Evolutionary conservation across 2,113 vertebrate genomes (phyloP).

Genomic region (Halichoeres trimaculatus): DNA sequence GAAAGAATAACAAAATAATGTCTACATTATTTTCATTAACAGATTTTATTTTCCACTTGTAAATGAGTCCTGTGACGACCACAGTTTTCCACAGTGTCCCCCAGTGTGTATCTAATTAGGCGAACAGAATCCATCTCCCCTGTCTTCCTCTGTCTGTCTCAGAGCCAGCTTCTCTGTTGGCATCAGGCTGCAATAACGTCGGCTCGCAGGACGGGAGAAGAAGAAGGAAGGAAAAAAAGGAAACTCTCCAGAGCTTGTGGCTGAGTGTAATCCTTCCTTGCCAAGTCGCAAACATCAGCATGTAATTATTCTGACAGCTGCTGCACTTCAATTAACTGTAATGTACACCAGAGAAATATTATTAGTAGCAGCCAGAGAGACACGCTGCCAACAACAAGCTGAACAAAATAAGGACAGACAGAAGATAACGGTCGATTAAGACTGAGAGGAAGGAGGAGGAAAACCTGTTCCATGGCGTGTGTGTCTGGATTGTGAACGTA

Average conservation of each 20-base stretch:
- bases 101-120: slow-evolving; percentile 37
- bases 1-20: not conserved
- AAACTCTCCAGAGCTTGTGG: slow-evolving; percentile 71
- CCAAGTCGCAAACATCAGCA: slow-evolving; percentile 78
- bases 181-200: slow-evolving; percentile 64
- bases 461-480: not conserved
- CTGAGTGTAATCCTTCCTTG: slow-evolving; percentile 64
- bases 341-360: slow-evolving; percentile 76
- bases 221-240: slow-evolving; percentile 8
- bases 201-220: slow-evolving; percentile 20
- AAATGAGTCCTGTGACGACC: slow-evolving; percentile 31
- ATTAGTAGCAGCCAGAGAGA: slow-evolving; percentile 69
- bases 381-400: slow-evolving; percentile 39
- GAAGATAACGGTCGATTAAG: slow-evolving; percentile 51
- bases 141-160: slow-evolving; percentile 30
- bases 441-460: not conserved
- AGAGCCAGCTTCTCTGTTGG: slow-evolving; percentile 61
- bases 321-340: slow-evolving; percentile 79
- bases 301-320: slow-evolving; percentile 84
- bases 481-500: not conserved
- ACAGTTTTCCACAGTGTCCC: slow-evolving; percentile 50
- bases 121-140: slow-evolving; percentile 38
- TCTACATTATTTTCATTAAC: slow-evolving; percentile 18
- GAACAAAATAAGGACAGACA: slow-evolving; percentile 49
- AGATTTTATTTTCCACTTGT: slow-evolving; percentile 42